Evolutionary conservation across 1,140 invertebrate species (phyloP).

Genomic region (Zophobas atratus): DNA sequence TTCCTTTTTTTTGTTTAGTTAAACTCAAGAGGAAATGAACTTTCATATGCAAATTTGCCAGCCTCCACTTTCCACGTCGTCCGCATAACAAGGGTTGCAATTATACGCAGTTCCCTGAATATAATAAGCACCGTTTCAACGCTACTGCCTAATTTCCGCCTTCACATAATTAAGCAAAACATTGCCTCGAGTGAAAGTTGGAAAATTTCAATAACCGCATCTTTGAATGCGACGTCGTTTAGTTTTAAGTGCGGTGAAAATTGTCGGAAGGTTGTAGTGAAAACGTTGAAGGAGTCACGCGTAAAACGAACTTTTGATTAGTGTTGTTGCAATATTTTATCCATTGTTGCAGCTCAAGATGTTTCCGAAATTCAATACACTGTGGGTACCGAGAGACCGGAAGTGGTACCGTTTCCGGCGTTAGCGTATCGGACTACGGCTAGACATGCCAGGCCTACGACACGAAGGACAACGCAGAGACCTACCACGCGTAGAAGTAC

Average conservation of each 20-base stretch:
- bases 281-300: neutral
- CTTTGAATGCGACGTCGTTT: neutral
- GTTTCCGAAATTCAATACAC: constrained; percentile 11
- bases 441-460: neutral
- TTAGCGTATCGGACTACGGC: neutral
- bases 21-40: neutral
- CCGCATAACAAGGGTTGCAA: constrained; percentile 13
- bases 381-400: neutral
- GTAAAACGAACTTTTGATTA: constrained; percentile 9
- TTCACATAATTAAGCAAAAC: constrained; percentile 1
- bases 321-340: constrained; percentile 7
- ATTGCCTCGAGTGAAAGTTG: neutral
- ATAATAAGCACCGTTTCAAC: constrained; percentile 13
- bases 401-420: neutral
- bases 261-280: neutral
- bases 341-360: neutral
- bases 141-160: neutral
- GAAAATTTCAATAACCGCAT: neutral
- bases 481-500: neutral
- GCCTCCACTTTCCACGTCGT: neutral
- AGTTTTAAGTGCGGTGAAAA: too few species aligned
- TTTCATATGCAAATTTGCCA: constrained; percentile 16
- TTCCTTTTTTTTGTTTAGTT: neutral
- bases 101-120: constrained; percentile 11
- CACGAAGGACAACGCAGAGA: neutral